phyloP scores from a whole-genome alignment of 2,113 vertebrate genomes.

The Naja naja region DNA sequence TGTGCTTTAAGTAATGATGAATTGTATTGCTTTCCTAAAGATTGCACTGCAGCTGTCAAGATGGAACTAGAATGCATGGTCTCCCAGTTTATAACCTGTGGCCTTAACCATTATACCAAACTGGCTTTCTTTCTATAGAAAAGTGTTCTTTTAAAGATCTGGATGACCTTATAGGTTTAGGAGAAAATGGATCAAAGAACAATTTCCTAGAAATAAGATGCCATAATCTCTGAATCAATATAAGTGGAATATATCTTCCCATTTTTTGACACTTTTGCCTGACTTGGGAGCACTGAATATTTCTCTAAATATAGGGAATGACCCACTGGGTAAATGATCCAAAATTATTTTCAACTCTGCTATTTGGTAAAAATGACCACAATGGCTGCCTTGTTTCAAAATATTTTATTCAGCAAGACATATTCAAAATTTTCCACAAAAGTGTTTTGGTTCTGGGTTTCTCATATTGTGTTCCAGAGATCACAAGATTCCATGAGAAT shows the following conservation, averaged over 20 bases:
- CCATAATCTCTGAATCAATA: not conserved
- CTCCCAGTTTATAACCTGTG: not conserved
- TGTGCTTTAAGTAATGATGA: no score
- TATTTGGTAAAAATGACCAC: not conserved
- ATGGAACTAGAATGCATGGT: not conserved
- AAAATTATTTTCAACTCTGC: not conserved
- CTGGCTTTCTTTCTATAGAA: not conserved
- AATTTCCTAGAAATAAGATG: not conserved
- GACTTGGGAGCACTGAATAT: not conserved
- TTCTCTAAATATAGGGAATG: not conserved
- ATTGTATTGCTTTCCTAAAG: no score
- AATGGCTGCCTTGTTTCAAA: not conserved
- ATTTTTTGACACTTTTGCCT: not conserved
- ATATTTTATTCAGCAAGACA: not conserved
- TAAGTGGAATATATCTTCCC: not conserved
- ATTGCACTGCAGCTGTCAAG: not conserved
- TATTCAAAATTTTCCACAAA: not conserved
- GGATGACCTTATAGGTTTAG: not conserved
- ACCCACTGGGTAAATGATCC: not conserved
- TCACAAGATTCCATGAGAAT: not conserved
- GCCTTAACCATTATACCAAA: not conserved
- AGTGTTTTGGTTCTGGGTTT: not conserved
- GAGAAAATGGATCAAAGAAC: not conserved
- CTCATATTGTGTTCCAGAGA: not conserved
- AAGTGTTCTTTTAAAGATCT: not conserved